Base-by-base conservation (phyloP, 2,888 invertebrate species). In the Acanthosepion esculentum region DNA sequence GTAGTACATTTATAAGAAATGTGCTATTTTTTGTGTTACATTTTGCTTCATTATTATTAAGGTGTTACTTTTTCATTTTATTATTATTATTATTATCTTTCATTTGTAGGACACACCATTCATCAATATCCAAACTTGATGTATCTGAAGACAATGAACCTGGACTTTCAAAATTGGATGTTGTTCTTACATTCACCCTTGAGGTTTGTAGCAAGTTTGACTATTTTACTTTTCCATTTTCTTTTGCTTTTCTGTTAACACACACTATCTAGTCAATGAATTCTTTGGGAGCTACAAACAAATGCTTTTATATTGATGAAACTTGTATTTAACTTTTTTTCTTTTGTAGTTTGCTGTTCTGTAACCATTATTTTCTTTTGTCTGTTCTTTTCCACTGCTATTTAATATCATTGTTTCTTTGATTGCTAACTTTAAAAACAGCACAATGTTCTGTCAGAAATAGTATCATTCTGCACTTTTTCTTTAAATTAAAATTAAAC, bases 151-250 rank as follows among this genome's bases (percentile, higher is more conserved):
- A 99, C 97, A 98, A 98, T 96, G 99, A 99, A 97, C 98, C 99
- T 94, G 99, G 99, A 97, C 98, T 99, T 95, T 99, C 99, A 96
- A 99, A 99, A 98, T 98, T 99, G 98, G 99, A 99, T 98, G 99
- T 99, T 96, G 99, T 99, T 95, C 98, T 99, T 96, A 99, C 99
- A 95, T 99, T 99, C 55, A 94, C 94, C 55, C 64, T 94, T 55
- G 94, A 94, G 94, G 94, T 94, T 64, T 59, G 94, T 94, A 55
- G 20, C 78, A 78, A 78, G 18, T 78, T 78, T 33, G 2, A 78
- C 10, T n/a, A 29, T 78, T 78, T 78, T 29, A 6, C 3, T 10
- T 29, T 6, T 26, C 8, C 29, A 8, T 78, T 78, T 78, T 29
- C n/a, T n/a, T 29, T 29, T 78, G 2, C n/a, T 78, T 18, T n/a